These are phyloP conservation scores for Eurois occulta DNA, from an alignment of 2,888 invertebrate species.

Conservation along the genomic window DNA sequence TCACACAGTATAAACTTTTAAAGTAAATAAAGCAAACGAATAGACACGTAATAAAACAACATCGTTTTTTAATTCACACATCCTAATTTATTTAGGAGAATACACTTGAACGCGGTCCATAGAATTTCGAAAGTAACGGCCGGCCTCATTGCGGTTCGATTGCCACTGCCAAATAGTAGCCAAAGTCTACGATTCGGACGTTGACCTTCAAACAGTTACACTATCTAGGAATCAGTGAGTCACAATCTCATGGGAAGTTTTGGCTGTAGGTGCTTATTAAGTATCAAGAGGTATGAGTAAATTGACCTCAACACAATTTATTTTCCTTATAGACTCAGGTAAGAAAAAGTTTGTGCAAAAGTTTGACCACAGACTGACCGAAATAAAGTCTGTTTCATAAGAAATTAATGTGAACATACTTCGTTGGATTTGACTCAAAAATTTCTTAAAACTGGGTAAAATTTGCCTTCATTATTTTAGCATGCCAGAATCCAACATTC, in stretches of 20 bases:
- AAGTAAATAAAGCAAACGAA: background rate
- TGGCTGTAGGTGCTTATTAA: conserved; percentile 8
- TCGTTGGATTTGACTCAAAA: conserved; percentile 8
- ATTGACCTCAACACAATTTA: conserved; percentile 50
- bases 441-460: background rate
- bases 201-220: conserved; percentile 67
- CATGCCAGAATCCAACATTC: background rate
- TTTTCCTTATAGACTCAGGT: conserved; percentile 55
- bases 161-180: conserved; percentile 71
- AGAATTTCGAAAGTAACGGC: conserved; percentile 69
- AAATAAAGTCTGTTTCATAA: conserved; percentile 46
- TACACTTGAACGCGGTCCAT: conserved; percentile 26
- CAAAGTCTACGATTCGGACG: conserved; percentile 65
- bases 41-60: background rate
- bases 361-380: conserved; percentile 59
- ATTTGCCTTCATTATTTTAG: background rate
- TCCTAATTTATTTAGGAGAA: conserved; percentile 42
- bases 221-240: conserved; percentile 67
- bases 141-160: conserved; percentile 65
- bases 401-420: conserved; percentile 36
- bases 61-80: conserved; percentile 32
- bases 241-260: conserved; percentile 55
- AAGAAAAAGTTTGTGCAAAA: conserved; percentile 18
- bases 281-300: conserved; percentile 22
- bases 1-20: background rate